Percentiles rank a stretch among this genome's conserved stretches.
Evolutionary conservation across 2,888 invertebrate genomes (phyloP).

Genomic region (Aspidiotus rigidus): DNA sequence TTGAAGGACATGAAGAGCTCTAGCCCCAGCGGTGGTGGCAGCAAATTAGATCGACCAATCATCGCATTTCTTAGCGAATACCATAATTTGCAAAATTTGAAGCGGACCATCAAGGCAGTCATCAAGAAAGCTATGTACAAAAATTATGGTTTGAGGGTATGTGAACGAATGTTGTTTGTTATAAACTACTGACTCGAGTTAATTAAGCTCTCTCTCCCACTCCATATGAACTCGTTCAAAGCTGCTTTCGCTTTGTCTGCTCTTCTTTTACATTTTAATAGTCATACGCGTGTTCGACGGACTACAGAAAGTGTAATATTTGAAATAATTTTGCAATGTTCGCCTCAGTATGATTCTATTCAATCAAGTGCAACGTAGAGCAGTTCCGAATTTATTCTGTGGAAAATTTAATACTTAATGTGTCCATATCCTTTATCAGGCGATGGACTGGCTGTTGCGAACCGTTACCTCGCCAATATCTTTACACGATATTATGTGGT

Average conservation of each 20-base stretch:
- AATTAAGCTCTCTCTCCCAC: too few species aligned
- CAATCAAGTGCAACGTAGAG: too few species aligned
- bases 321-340: too few species aligned
- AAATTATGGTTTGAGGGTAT: constrained; percentile 79
- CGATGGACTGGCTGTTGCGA: constrained; percentile 87
- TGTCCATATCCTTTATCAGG: constrained; percentile 45
- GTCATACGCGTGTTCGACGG: not conserved
- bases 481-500: constrained; percentile 93
- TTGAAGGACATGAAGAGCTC: constrained; percentile 45
- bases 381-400: too few species aligned
- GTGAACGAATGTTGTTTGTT: not conserved
- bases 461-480: constrained; percentile 84
- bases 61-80: constrained; percentile 76
- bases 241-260: not conserved
- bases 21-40: constrained; percentile 43
- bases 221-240: not conserved
- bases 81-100: constrained; percentile 73
- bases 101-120: constrained; percentile 80
- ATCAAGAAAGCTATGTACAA: constrained; percentile 54
- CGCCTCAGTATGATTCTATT: too few species aligned
- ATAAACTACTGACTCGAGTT: too few species aligned
- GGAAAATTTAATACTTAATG: too few species aligned
- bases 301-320: too few species aligned
- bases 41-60: constrained; percentile 65
- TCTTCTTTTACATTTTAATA: not conserved